Percentiles rank a stretch among this genome's conserved stretches.
Conservation (phyloP, 1,140 invertebrate species). For the Neotoxoptera formosana region DNA sequence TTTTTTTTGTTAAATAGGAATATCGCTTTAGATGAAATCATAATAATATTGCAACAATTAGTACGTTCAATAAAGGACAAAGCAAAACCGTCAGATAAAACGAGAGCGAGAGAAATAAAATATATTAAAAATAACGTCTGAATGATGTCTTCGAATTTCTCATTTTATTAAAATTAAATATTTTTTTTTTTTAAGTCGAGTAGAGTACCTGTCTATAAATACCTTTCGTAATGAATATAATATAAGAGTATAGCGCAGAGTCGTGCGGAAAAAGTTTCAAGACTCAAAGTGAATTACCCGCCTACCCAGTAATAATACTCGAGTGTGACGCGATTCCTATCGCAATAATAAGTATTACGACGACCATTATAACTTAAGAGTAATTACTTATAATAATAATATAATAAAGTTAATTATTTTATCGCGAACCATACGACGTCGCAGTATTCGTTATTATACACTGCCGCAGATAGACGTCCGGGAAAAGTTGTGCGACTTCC, state of each 20-base stretch:
- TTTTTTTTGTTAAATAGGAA: background rate
- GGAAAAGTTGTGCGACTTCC: background rate
- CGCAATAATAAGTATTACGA: background rate
- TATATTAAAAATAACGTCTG: background rate
- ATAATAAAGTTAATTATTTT: background rate
- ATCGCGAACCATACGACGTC: background rate
- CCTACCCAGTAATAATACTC: background rate
- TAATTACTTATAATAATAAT: conserved; percentile 1
- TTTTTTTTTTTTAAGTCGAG: background rate
- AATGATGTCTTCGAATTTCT: background rate
- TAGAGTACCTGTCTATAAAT: background rate
- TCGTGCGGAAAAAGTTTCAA: background rate
- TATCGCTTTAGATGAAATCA: background rate
- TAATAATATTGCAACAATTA: background rate
- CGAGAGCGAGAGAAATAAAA: background rate
- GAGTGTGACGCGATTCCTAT: background rate
- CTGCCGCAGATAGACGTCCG: background rate
- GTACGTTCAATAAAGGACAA: background rate
- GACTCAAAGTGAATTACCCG: background rate
- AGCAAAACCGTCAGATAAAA: background rate
- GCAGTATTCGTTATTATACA: background rate
- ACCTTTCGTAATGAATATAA: background rate
- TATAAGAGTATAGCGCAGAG: background rate
- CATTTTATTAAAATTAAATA: background rate
- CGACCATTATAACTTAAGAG: background rate